Evolutionary conservation across 2,113 vertebrate genomes (phyloP), one percentile per base, ranked within the genome.

Genomic region (Platanista minor): DNA sequence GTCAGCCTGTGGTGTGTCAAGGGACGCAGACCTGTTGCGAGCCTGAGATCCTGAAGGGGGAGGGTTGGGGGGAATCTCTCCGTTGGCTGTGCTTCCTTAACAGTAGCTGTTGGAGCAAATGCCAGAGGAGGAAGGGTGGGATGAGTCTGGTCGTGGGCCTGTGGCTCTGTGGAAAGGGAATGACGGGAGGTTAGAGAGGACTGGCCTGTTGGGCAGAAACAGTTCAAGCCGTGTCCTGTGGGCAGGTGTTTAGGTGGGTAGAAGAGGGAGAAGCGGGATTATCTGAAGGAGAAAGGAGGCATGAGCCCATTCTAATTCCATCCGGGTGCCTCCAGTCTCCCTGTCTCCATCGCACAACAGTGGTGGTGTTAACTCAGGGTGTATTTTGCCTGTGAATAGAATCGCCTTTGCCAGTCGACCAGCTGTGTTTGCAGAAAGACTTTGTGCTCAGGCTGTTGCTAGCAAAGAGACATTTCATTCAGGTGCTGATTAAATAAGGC

Each of bases 401-500:
- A 96, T 95, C 17, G 57, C 83, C 74, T 96, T 91, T 98, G 97
- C 96, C 93, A 96, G 4, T 75, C 0, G 12, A 75, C 92, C 95
- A 97, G 93, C 94, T 97, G 86, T 97, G 91, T 98, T 97, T 98
- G 97, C 97, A 96, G 93, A 97, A 94, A 95, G 78, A 62, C 95
- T 94, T 78, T 96, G 31, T 97, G 92, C 93, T 96, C 89, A 95
- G 95, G 88, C 93, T 96, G 88, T 96, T 96, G 91, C 94, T 95
- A 92, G 95, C 89, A 83, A 96, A 97, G 89, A 97, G 90, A 95
- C 95, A 90, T 97, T 97, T 97, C 95, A 95, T 97, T 98, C 98
- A 97, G 94, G 98, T 97, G 86, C 92, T 97, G 96, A 97, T 97
- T 98, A 98, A 97, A 98, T 97, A 96, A 96, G 94, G 95, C 82